phyloP scores from a whole-genome alignment of 2,113 vertebrate genomes.

The Hyperoodon ampullatus region DNA sequence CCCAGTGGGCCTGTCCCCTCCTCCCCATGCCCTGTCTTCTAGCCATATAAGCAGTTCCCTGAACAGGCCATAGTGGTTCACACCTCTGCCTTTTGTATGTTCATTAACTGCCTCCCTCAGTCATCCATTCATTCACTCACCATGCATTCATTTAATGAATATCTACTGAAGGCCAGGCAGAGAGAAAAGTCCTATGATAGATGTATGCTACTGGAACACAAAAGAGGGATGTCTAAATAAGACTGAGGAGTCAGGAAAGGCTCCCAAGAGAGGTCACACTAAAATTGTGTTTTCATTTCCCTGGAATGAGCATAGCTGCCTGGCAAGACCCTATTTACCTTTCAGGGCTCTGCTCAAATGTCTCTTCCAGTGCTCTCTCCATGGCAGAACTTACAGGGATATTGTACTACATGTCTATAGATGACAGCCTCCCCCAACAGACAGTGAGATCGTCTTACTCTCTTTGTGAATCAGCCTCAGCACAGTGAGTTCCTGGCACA shows the following conservation, averaged over 20 bases:
- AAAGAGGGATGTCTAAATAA: not conserved
- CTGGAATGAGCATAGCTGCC: not conserved
- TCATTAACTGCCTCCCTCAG: not conserved
- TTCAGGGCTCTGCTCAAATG: not conserved
- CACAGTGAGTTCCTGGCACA: not conserved
- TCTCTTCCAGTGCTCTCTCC: not conserved
- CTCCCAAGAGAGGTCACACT: not conserved
- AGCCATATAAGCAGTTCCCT: not conserved
- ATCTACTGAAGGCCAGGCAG: not conserved
- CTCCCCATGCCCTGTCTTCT: not conserved
- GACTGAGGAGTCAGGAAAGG: not conserved
- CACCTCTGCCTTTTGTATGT: not conserved
- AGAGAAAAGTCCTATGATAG: not conserved
- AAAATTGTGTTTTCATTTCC: not conserved
- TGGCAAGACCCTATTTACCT: not conserved
- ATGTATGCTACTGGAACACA: not conserved
- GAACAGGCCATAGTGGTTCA: not conserved
- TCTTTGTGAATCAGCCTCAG: not conserved
- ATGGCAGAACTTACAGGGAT: not conserved
- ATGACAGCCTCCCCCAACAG: not conserved
- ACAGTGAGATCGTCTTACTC: not conserved
- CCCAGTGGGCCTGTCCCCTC: not conserved
- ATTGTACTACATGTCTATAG: fast-evolving
- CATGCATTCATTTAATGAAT: not conserved
- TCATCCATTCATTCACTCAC: not conserved